Conservation (phyloP, 2,797 vertebrate species). For the Anableps anableps region DNA sequence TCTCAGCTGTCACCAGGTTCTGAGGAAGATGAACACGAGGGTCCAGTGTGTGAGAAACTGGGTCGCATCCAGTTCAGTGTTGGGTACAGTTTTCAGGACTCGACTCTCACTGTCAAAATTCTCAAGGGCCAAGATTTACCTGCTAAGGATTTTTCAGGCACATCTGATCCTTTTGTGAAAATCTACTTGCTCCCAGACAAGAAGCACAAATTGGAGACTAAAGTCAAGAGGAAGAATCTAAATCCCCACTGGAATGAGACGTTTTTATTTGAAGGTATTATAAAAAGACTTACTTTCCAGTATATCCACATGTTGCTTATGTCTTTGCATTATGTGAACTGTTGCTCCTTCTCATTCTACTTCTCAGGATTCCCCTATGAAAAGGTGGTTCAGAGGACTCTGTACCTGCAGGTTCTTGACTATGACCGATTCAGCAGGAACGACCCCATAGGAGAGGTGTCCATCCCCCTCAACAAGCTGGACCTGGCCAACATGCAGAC, state of each 20-base stretch:
- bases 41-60: conserved; percentile 90
- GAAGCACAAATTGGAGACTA: conserved; percentile 99
- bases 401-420: conserved; percentile 97
- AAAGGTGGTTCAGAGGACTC: conserved; percentile 95
- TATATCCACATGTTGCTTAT: not conserved
- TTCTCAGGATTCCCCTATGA: conserved; percentile 94
- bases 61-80: conserved; percentile 98
- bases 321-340: not conserved
- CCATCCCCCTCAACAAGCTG: conserved; percentile 96
- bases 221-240: conserved; percentile 99
- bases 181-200: conserved; percentile 98
- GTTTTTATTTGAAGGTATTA: conserved; percentile 94
- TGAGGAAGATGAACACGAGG: conserved; percentile 92
- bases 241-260: conserved; percentile 99
- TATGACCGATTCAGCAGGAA: conserved; percentile 99
- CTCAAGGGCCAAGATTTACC: conserved; percentile 97
- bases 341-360: conserved; percentile 13
- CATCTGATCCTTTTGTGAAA: conserved; percentile 98
- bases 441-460: conserved; percentile 97
- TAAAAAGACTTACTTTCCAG: not conserved
- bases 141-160: conserved; percentile 98
- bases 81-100: conserved; percentile 98
- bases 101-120: conserved; percentile 97
- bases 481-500: conserved; percentile 98
- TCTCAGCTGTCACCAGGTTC: conserved; percentile 94